A percentile compares a stretch with the other conserved stretches of the same genome.
phyloP scores from a whole-genome alignment of 2,888 invertebrate species.

The Lampropteryx suffumata region DNA sequence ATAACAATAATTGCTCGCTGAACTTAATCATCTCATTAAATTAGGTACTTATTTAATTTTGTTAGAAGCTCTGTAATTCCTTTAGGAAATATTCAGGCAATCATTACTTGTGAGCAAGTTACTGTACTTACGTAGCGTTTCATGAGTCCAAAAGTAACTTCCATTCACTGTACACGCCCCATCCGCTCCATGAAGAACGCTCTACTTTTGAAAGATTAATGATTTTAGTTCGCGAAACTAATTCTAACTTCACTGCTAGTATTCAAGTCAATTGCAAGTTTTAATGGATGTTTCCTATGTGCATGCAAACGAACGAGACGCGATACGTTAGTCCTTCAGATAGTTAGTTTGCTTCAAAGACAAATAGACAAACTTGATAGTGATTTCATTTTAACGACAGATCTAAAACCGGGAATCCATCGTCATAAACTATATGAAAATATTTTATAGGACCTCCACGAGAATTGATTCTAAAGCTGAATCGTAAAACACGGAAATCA shows the following conservation, averaged over 20 bases:
- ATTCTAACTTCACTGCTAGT: conserved; percentile 58
- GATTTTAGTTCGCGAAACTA: conserved; percentile 63
- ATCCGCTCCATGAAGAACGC: conserved; percentile 28
- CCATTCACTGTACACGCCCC: conserved; percentile 8
- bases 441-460: conserved; percentile 13
- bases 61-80: no score
- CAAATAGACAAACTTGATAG: conserved; percentile 5
- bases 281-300: conserved; percentile 63
- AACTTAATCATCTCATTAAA: neutral
- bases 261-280: conserved; percentile 64
- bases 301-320: conserved; percentile 49
- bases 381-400: conserved; percentile 17
- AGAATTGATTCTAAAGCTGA: conserved; percentile 21
- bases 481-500: conserved; percentile 17
- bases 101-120: conserved; percentile 3
- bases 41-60: no score
- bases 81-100: no score
- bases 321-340: conserved; percentile 33
- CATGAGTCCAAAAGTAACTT: conserved; percentile 8
- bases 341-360: conserved; percentile 3
- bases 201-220: conserved; percentile 63
- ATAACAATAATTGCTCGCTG: no score
- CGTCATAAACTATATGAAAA: conserved; percentile 21
- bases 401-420: conserved; percentile 11
- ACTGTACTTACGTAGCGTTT: conserved; percentile 3